phyloP scores from a whole-genome alignment of 1,140 invertebrate genomes.

The Phymastichus coffea region DNA sequence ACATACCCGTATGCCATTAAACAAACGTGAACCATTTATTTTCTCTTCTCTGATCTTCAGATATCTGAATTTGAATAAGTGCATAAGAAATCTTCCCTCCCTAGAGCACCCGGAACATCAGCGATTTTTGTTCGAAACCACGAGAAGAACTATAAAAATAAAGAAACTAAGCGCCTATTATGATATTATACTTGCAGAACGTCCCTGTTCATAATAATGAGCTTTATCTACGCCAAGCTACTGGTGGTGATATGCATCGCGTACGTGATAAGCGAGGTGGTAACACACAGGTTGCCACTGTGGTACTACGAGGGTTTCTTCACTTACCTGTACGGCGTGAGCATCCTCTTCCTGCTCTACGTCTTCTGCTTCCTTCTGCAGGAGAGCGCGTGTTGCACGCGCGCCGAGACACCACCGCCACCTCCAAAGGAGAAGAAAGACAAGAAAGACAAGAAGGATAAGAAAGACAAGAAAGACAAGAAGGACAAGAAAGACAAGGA shows the following conservation, averaged over 20 bases:
- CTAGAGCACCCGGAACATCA: no score
- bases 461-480: conserved; percentile 57
- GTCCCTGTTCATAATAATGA: conserved; percentile 90
- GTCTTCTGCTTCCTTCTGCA: conserved; percentile 95
- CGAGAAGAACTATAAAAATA: no score
- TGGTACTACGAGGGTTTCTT: conserved; percentile 96
- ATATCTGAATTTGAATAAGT: no score
- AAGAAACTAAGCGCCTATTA: no score
- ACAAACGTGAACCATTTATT: no score
- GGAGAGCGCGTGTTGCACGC: conserved; percentile 80
- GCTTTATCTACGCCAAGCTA: conserved; percentile 90
- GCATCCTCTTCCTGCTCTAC: conserved; percentile 93
- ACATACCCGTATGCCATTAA: no score
- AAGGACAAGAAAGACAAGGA: conserved; percentile 56
- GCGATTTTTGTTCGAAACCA: no score
- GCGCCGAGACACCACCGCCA: conserved; percentile 66
- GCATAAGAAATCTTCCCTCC: no score
- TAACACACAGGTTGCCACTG: conserved; percentile 86
- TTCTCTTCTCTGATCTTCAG: no score
- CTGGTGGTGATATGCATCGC: conserved; percentile 88
- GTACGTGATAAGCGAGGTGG: conserved; percentile 89
- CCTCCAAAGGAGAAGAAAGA: conserved; percentile 71
- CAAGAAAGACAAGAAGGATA: conserved; percentile 58
- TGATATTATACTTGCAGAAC: conserved; percentile 82
- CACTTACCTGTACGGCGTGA: conserved; percentile 93